Evolutionary conservation across 2,888 invertebrate species (phyloP), one percentile per base, ranked within the genome.

Genomic region (Notocelia uddmanniana): DNA sequence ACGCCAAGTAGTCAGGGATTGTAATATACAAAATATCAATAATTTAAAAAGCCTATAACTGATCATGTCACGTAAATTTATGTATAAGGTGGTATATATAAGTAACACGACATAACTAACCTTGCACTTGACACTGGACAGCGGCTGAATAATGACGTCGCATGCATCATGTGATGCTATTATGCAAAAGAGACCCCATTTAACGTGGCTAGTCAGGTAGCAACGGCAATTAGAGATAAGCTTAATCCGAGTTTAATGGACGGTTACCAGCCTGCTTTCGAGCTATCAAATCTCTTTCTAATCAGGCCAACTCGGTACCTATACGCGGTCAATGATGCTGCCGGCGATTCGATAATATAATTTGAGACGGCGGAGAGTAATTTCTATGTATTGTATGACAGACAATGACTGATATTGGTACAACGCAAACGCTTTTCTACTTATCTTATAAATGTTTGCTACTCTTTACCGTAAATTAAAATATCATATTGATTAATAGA

Each of bases 141-240:
- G 69, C 55, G 23, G 55, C 68, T 58, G 55, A 64, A 57, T 68
- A 75, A 75, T 75, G 52, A 74, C 54, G 26, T 31, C 45, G 57
- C 55, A 62, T 62, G 59, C 69, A 73, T 69, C 64, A 50, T 41
- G 75, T 66, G 64, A 60, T 73, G 31, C 71, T 74, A 77, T 79
- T 79, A 83, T 79, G 76, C 76, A 79, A 78, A 78, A 75, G 59
- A 76, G 73, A 59, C 66, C 73, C 69, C 72, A 74, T 76, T 78
- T 75, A 71, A 76, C 74, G 72, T 34, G 63, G 26, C 54, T 60
- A 62, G 74, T 75, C 76, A 62, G 73, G 67, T 78, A 78, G 80
- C 76, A 73, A 69, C 71, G 75, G 69, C 76, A 79, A 79, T 77
- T 78, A 80, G 67, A 79, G 79, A 79, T 78, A 80, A 76, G n/a